A percentile compares a stretch with the other conserved stretches of the same genome.
Evolutionary conservation across 2,797 vertebrate genomes (phyloP).

Genomic region (Lithobates pipiens): DNA sequence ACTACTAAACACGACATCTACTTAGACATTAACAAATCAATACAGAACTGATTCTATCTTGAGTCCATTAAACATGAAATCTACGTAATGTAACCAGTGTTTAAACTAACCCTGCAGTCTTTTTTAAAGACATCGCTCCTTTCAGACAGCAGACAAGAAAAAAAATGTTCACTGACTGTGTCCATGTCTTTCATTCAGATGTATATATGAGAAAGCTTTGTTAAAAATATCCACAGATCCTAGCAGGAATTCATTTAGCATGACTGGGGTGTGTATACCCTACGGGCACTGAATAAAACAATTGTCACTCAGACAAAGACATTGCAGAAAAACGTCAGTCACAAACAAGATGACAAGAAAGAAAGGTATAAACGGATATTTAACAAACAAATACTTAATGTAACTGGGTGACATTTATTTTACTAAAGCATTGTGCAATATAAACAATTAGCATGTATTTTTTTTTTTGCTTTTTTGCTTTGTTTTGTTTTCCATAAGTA

Average conservation of each 20-base stretch:
- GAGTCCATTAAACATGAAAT: conserved; percentile 23
- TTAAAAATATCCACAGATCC: conserved; percentile 1
- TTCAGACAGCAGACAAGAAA: neutral
- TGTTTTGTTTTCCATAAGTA: too few species aligned
- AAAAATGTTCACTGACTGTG: neutral
- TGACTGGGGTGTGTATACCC: conserved; percentile 19
- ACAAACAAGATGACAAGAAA: conserved; percentile 10
- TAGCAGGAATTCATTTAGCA: neutral
- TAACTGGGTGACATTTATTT: too few species aligned
- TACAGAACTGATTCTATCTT: neutral
- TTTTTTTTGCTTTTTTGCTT: too few species aligned
- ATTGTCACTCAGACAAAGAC: conserved; percentile 34
- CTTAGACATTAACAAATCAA: conserved; percentile 21
- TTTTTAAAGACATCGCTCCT: neutral
- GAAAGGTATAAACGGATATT: neutral
- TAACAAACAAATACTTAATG: conserved; percentile 1
- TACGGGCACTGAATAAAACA: conserved; percentile 20
- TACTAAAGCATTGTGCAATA: too few species aligned
- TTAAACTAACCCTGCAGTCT: conserved; percentile 12
- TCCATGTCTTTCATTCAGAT: conserved; percentile 1
- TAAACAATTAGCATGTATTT: too few species aligned
- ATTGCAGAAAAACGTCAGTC: conserved; percentile 14
- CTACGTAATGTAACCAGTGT: neutral
- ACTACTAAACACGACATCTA: neutral
- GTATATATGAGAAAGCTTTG: conserved; percentile 1